Percentiles rank a stretch among this genome's conserved stretches.
Evolutionary conservation across 2,797 vertebrate genomes (phyloP).

Genomic region (Crenuchus spilurus): DNA sequence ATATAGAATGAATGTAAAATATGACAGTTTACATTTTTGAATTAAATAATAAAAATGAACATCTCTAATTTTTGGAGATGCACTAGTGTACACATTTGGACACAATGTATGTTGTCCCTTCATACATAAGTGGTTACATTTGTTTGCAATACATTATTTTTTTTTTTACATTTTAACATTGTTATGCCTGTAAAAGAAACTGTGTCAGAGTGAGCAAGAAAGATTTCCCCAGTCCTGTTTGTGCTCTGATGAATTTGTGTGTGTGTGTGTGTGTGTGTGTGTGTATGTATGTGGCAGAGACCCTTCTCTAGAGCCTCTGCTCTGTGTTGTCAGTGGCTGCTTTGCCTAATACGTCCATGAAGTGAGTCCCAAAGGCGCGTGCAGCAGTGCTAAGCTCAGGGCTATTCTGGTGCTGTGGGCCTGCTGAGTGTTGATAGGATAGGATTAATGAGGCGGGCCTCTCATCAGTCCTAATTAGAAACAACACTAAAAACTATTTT

Average conservation of each 20-base stretch:
- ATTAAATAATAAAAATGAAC: too few relatives aligned
- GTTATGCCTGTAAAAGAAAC: background rate
- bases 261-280: conserved; percentile 11
- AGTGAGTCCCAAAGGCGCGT: conserved; percentile 68
- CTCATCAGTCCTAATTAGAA: conserved; percentile 91
- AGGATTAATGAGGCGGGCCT: conserved; percentile 88
- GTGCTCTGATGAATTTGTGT: conserved; percentile 24
- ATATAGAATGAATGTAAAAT: too few relatives aligned
- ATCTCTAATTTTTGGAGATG: too few relatives aligned
- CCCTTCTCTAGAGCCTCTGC: conserved; percentile 60
- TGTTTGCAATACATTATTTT: too few relatives aligned
- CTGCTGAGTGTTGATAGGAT: conserved; percentile 82
- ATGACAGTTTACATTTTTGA: too few relatives aligned
- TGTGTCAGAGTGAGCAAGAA: background rate
- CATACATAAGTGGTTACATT: too few relatives aligned
- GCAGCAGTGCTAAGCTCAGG: conserved; percentile 83
- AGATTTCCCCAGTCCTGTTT: background rate
- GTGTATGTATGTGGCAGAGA: conserved; percentile 38
- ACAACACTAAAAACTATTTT: conserved; percentile 86
- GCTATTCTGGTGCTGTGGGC: conserved; percentile 89
- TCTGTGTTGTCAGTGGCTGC: conserved; percentile 45
- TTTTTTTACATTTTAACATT: too few relatives aligned
- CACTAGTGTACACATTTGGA: too few relatives aligned
- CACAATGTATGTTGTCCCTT: too few relatives aligned
- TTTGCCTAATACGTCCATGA: conserved; percentile 88